Conservation (phyloP, 2,888 invertebrate genomes). For the Campaea margaritaria region DNA sequence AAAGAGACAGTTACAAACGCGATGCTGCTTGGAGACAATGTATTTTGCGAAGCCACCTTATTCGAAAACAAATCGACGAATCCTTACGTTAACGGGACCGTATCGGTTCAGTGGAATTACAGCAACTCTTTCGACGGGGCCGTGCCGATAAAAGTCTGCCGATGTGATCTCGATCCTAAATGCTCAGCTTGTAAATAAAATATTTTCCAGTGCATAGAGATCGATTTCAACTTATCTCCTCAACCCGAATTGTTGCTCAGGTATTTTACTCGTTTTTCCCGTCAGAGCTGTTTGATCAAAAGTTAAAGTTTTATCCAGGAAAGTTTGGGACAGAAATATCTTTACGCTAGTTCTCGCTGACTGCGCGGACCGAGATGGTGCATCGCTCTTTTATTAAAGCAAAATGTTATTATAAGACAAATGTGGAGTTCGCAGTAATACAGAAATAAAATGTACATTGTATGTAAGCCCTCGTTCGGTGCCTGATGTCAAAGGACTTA, state of each 20-base stretch:
- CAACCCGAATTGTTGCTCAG: constrained; percentile 28
- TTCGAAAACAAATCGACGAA: constrained; percentile 59
- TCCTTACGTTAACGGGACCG: constrained; percentile 56
- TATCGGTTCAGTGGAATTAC: constrained; percentile 68
- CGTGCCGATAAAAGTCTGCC: constrained; percentile 61
- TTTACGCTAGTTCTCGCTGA: constrained; percentile 42
- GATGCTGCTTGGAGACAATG: constrained; percentile 59
- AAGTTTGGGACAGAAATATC: constrained; percentile 42
- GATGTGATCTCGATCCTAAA: constrained; percentile 63
- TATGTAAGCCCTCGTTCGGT: constrained; percentile 16
- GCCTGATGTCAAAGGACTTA: constrained; percentile 29
- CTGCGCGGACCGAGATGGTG: constrained; percentile 37
- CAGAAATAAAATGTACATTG: constrained; percentile 28
- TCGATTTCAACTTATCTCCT: constrained; percentile 16
- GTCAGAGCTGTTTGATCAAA: constrained; percentile 46
- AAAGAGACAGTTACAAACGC: constrained; percentile 55
- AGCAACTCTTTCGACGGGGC: constrained; percentile 68
- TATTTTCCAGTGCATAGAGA: constrained; percentile 12
- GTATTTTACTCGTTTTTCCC: constrained; percentile 31
- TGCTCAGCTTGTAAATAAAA: constrained; percentile 58
- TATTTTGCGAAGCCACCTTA: constrained; percentile 61
- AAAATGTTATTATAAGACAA: constrained; percentile 15
- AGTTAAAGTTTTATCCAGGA: constrained; percentile 42
- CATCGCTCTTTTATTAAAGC: constrained; percentile 20
- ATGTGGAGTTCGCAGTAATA: constrained; percentile 19